phyloP scores from a whole-genome alignment of 2,888 invertebrate species.

The Plagiodera versicolora region DNA sequence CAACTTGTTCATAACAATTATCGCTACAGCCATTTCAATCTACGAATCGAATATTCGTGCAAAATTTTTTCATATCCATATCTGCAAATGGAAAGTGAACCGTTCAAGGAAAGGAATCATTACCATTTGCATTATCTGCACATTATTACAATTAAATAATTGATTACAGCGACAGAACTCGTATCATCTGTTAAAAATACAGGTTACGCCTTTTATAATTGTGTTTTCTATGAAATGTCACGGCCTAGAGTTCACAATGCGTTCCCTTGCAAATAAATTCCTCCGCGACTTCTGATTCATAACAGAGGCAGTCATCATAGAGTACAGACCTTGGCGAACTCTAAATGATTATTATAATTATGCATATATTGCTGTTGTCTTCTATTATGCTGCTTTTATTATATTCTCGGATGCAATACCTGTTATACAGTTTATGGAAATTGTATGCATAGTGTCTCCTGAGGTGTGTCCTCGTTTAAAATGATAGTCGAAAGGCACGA shows the following conservation, averaged over 20 bases:
- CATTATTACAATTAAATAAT: slow-evolving; percentile 32
- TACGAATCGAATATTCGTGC: slow-evolving; percentile 14
- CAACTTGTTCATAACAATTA: slow-evolving; percentile 19
- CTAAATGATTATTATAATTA: slow-evolving; percentile 47
- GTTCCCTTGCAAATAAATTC: slow-evolving; percentile 37
- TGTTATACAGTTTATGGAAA: slow-evolving; percentile 26
- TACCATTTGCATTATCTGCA: slow-evolving; percentile 22
- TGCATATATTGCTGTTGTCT: slow-evolving; percentile 29
- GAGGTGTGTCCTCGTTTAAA: slow-evolving; percentile 25
- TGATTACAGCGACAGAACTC: slow-evolving; percentile 34
- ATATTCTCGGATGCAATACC: slow-evolving; percentile 28
- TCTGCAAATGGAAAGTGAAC: slow-evolving; percentile 25
- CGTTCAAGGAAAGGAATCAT: slow-evolving; percentile 29
- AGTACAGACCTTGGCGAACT: slow-evolving; percentile 42
- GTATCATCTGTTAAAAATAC: slow-evolving; percentile 29
- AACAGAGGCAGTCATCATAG: slow-evolving; percentile 39
- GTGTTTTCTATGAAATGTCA: slow-evolving; percentile 49
- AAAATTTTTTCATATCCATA: slow-evolving; percentile 17
- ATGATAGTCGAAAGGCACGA: slow-evolving; percentile 7
- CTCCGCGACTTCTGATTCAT: slow-evolving; percentile 41
- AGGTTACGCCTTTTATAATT: slow-evolving; percentile 49
- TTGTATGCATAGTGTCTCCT: slow-evolving; percentile 28
- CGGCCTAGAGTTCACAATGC: slow-evolving; percentile 48
- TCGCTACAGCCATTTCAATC: slow-evolving; percentile 16
- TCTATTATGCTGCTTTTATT: slow-evolving; percentile 27